Percentiles rank a stretch among this genome's conserved stretches.
These are phyloP conservation scores for Benitochromis conjunctus DNA, from an alignment of 2,113 vertebrate species.

Conservation along the genomic window DNA sequence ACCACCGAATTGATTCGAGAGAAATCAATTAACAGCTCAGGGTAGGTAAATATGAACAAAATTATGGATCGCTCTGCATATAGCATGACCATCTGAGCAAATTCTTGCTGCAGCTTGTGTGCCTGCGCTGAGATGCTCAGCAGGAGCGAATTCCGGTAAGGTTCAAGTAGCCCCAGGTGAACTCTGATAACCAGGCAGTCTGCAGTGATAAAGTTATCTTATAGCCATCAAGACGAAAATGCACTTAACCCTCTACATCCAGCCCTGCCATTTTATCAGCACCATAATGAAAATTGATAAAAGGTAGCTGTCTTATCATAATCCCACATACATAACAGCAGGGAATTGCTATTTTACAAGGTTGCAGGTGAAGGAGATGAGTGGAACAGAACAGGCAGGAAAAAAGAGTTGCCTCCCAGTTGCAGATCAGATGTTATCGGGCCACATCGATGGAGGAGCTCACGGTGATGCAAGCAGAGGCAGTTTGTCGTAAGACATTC, in stretches of 20 bases:
- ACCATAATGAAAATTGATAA: slow-evolving; percentile 61
- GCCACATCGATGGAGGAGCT: slow-evolving; percentile 26
- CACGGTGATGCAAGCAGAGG: neutral
- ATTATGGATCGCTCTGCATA: slow-evolving; percentile 48
- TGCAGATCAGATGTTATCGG: slow-evolving; percentile 50
- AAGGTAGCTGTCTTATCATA: slow-evolving; percentile 62
- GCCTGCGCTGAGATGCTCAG: neutral
- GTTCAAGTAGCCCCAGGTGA: slow-evolving; percentile 53
- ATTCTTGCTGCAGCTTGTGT: neutral
- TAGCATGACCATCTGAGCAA: slow-evolving; percentile 22
- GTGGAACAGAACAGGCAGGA: slow-evolving; percentile 7
- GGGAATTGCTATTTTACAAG: slow-evolving; percentile 46
- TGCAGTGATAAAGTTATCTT: slow-evolving; percentile 62
- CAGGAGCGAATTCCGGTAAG: slow-evolving; percentile 37
- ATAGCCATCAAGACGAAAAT: slow-evolving; percentile 57
- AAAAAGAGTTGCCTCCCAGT: slow-evolving; percentile 22
- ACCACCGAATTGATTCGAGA: slow-evolving; percentile 56
- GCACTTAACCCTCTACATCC: slow-evolving; percentile 64
- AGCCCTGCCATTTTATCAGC: slow-evolving; percentile 52
- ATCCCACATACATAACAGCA: slow-evolving; percentile 56
- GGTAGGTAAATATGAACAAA: slow-evolving; percentile 59
- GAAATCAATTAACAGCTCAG: slow-evolving; percentile 66
- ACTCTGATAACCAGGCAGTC: slow-evolving; percentile 57
- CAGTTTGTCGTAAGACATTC: slow-evolving; percentile 1
- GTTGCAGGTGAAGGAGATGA: slow-evolving; percentile 5